Percentiles rank a stretch among this genome's conserved stretches.
These are phyloP conservation scores for Bellardia bayeri DNA, from an alignment of 2,888 invertebrate genomes.

Conservation along the genomic window DNA sequence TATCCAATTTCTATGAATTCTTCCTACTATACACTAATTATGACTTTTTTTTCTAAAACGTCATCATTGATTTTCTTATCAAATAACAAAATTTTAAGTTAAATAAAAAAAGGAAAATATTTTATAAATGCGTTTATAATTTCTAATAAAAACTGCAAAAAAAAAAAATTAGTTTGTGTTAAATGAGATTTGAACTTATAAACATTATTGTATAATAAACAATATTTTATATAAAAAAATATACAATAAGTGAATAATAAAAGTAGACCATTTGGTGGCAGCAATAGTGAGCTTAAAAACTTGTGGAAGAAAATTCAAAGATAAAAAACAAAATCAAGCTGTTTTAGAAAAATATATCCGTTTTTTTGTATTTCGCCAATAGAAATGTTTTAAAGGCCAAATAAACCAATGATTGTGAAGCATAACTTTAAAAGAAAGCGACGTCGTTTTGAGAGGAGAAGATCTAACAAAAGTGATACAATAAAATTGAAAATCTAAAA, in stretches of 20 bases:
- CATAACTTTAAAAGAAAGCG: constrained; percentile 73
- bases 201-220: constrained; percentile 34
- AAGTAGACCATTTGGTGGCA: neutral
- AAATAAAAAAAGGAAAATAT: constrained; percentile 67
- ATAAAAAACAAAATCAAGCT: neutral
- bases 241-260: constrained; percentile 65
- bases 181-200: constrained; percentile 55
- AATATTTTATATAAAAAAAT: constrained; percentile 62
- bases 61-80: constrained; percentile 58
- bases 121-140: constrained; percentile 54
- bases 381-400: constrained; percentile 57
- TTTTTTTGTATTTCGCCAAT: neutral
- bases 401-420: constrained; percentile 73
- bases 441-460: constrained; percentile 71
- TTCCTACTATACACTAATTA: neutral
- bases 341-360: neutral
- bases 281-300: constrained; percentile 15
- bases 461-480: constrained; percentile 2
- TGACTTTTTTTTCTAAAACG: constrained; percentile 10
- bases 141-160: constrained; percentile 37
- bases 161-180: constrained; percentile 59
- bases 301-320: no score
- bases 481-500: constrained; percentile 15
- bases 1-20: neutral
- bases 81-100: constrained; percentile 74